A percentile compares a stretch with the other conserved stretches of the same genome.
Conservation (phyloP, 2,888 invertebrate genomes). For the Apamea epomidion region DNA sequence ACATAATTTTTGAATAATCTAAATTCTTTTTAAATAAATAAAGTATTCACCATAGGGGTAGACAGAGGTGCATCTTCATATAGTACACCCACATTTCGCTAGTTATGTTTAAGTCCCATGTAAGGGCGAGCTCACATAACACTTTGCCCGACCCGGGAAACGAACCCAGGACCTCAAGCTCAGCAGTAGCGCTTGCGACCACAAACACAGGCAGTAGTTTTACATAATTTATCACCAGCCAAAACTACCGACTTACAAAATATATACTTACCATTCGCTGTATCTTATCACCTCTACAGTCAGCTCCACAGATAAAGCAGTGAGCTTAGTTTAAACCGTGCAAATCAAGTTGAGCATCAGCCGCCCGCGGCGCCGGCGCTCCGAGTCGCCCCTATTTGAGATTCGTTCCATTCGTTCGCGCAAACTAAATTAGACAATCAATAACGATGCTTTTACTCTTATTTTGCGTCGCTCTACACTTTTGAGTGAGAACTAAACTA, state of each 20-base stretch:
- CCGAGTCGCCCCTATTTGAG: slow-evolving; percentile 53
- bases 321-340: slow-evolving; percentile 29
- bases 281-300: slow-evolving; percentile 2
- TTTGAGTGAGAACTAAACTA: slow-evolving; percentile 44
- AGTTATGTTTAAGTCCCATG: not conserved
- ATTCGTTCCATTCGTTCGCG: slow-evolving; percentile 47
- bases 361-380: not conserved
- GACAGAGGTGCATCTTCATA: not conserved
- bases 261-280: not conserved
- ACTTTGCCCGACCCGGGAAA: not conserved
- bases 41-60: too few species aligned
- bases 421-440: slow-evolving; percentile 62
- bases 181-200: not conserved
- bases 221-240: not conserved
- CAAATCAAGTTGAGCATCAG: slow-evolving; percentile 43
- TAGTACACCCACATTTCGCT: not conserved
- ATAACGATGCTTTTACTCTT: slow-evolving; percentile 60
- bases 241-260: not conserved
- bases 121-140: not conserved
- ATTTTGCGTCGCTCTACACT: slow-evolving; percentile 36
- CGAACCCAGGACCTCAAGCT: not conserved
- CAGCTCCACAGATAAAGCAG: slow-evolving; percentile 11
- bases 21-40: too few species aligned
- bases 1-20: too few species aligned
- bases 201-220: not conserved